Evolutionary conservation across 2,888 invertebrate genomes (phyloP), one percentile per base, ranked within the genome.

Genomic region (Fragum sueziense): DNA sequence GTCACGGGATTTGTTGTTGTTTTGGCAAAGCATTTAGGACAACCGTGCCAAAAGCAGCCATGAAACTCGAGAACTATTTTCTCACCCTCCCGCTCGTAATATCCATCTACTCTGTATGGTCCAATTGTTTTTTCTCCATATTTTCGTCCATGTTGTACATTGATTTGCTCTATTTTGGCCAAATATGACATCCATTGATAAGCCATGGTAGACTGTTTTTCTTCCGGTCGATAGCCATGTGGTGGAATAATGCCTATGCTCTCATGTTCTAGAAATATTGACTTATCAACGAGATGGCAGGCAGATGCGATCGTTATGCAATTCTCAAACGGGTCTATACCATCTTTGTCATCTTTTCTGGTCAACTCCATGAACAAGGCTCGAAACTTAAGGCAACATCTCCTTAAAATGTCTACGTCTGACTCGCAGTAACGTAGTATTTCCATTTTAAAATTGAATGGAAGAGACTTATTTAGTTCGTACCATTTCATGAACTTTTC

Each of bases 251-350:
- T 74, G n/a, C 74, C 79, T 14, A 77, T 79, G 22, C 11, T 70
- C 41, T 73, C 47, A 7, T 9, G 33, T 14, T 70, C 17, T 9
- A 79, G 67, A 31, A 80, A 76, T 3, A 59, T 67, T 11, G 72
- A 73, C 31, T 73, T 47, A 31, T 27, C 76, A 0, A 79, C 80
- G 0, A 69, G 52, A 57, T 80, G 70, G 25, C 77, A 77, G 14
- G 76, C 80, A 22, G 80, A 80, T 27, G 80, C 80, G 31, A 77
- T 80, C 3, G 77, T 80, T 14, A 77, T 80, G 27, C 77, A 80
- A 9, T 47, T 29, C 65, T 76, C 76, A 74, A 80, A 80, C 2
- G 76, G 76, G 37, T 80, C 80, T 47, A 80, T 76, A 14, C 69
- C 75, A 29, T 67, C 4, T 4, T 22, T 68, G 7, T 41, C 57